These are phyloP conservation scores for Amphimedon queenslandica DNA, from an alignment of 37 sponge, comb jelly and placozoan genomes.

Conservation along the genomic window DNA sequence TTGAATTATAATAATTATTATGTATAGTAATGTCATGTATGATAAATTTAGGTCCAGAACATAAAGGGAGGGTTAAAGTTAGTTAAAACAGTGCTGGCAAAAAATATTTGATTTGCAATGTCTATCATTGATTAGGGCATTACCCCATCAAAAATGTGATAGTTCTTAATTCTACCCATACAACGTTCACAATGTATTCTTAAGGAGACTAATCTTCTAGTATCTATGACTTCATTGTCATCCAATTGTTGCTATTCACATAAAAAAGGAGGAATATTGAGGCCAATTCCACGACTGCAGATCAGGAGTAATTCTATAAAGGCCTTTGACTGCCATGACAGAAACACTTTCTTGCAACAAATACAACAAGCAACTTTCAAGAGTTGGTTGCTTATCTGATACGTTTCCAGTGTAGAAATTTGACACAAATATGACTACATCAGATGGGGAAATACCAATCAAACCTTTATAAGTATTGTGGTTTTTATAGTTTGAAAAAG, in stretches of 20 bases:
- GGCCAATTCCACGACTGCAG: constrained; percentile 25
- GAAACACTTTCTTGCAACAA: constrained; percentile 39
- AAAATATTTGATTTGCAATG: constrained; percentile 27
- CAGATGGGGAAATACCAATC: constrained; percentile 50
- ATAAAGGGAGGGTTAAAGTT: constrained; percentile 16
- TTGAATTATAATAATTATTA: too few species aligned
- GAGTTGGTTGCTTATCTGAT: constrained; percentile 43
- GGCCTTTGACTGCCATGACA: constrained; percentile 59
- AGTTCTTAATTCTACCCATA: constrained; percentile 30
- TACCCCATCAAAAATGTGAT: constrained; percentile 1
- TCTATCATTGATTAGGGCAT: constrained; percentile 5
- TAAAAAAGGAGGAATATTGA: constrained; percentile 30
- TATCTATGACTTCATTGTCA: constrained; percentile 3
- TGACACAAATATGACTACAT: constrained; percentile 48
- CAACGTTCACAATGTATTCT: constrained; percentile 30
- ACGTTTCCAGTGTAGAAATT: constrained; percentile 33
- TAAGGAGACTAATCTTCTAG: constrained; percentile 18
- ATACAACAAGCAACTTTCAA: constrained; percentile 35
- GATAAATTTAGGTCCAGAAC: too few species aligned
- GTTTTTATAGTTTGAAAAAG: constrained; percentile 57
- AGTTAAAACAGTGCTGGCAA: constrained; percentile 10
- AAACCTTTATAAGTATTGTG: constrained; percentile 49
- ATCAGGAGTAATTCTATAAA: too few species aligned
- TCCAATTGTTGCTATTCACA: not conserved
- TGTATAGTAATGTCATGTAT: too few species aligned